phyloP scores from a whole-genome alignment of 2,888 invertebrate genomes.

The Fissipunctia ypsillon region DNA sequence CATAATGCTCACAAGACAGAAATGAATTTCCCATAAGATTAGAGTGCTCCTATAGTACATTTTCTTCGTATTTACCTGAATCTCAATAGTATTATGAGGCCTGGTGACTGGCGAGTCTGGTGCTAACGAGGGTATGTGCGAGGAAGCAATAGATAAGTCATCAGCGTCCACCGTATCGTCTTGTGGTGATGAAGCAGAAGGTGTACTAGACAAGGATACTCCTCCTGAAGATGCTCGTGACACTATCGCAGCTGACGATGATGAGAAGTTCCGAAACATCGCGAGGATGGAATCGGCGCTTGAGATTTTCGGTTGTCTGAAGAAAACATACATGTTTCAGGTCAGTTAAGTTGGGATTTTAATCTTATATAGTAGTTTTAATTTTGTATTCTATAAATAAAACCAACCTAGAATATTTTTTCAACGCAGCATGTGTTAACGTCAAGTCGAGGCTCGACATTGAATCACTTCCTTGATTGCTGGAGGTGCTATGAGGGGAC shows the following conservation, averaged over 20 bases:
- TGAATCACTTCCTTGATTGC: conserved; percentile 94
- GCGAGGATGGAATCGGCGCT: conserved; percentile 95
- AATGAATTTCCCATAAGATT: neutral
- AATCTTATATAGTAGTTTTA: neutral
- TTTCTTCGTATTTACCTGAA: conserved; percentile 77
- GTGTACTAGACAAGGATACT: conserved; percentile 93
- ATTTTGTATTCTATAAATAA: neutral
- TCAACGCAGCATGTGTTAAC: conserved; percentile 91
- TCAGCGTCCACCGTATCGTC: conserved; percentile 93
- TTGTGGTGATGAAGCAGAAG: conserved; percentile 94
- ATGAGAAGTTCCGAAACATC: conserved; percentile 94
- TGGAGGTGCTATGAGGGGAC: conserved; percentile 92
- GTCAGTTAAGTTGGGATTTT: conserved; percentile 4
- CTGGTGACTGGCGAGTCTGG: conserved; percentile 92
- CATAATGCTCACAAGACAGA: conserved; percentile 5
- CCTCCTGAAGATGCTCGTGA: conserved; percentile 91
- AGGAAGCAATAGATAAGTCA: conserved; percentile 93
- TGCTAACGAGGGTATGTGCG: conserved; percentile 89
- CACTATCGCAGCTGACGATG: conserved; percentile 91
- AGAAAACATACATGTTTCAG: conserved; percentile 57
- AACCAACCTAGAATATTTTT: conserved; percentile 87
- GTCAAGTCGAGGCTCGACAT: conserved; percentile 93
- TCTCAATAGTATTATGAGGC: conserved; percentile 87
- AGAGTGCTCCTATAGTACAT: neutral
- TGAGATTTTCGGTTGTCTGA: conserved; percentile 92